Base-by-base conservation (phyloP, 2,797 vertebrate species). In the Pangasius larnaudii region DNA sequence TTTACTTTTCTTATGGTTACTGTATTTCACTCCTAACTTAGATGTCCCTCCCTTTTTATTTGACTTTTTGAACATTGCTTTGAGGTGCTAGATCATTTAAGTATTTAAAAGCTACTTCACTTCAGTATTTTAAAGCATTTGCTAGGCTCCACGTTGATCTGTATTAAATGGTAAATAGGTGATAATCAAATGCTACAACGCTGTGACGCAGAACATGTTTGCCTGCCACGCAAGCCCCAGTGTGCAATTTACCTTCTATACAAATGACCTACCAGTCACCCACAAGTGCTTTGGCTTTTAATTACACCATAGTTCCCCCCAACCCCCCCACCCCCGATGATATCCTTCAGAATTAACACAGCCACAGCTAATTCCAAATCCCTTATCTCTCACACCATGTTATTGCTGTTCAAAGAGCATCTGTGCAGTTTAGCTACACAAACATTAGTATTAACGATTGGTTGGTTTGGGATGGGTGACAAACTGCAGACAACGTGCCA, bases 401-500 rank as follows among this genome's bases (percentile, higher is more conserved):
- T 97, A 97, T 93, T 96, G 97, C 97, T 95, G 96, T 97, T 97
- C 97, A 96, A 95, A 94, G 94, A 95, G 96, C 96, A 94, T 96
- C 95, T 86, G 51, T 94, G 95, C 96, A 96, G 96, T 98, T 92
- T 98, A 98, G 98, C 97, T 98, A 99, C 98, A 98, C 97, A 98
- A 98, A 98, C 98, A 99, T 98, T 96, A 97, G 97, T 98, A 96
- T 98, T 98, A 99, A 98, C 95, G 97, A 98, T 97, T 96, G 96
- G 86, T 96, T 97, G 95, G 96, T 97, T 98, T 97, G 97, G 96
- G 98, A 97, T 96, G 96, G 97, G 97, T 98, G 98, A 99, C 98
- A 98, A 98, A 98, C 96, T 97, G 97, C 98, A 94, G 95, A 96
- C 94, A 93, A 96, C 94, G 93, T 88, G 96, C 92, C 95, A 93